Conservation (phyloP, 2,888 invertebrate genomes). For the Cephonodes hylas region DNA sequence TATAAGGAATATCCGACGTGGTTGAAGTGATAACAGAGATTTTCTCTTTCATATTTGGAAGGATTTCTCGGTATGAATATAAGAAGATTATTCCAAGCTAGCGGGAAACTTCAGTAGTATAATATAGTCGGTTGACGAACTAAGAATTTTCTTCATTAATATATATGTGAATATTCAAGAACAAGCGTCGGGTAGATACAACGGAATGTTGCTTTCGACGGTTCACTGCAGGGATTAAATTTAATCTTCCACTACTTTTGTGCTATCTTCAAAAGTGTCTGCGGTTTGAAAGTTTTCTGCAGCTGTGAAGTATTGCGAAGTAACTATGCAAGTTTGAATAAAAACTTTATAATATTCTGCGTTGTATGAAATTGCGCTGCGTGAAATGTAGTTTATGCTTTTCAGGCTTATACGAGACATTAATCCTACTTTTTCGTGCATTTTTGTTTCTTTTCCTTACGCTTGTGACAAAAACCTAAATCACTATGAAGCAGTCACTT, state of each 20-base stretch:
- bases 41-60: too few species aligned
- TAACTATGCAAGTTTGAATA: conserved; percentile 24
- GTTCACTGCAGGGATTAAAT: conserved; percentile 30
- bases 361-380: background rate
- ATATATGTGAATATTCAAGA: background rate
- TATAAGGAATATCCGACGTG: too few species aligned
- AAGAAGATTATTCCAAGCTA: too few species aligned
- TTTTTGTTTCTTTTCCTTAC: too few species aligned
- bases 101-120: background rate
- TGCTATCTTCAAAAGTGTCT: conserved; percentile 17
- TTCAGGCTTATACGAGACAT: background rate
- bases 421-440: background rate
- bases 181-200: conserved; percentile 7
- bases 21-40: too few species aligned
- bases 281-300: conserved; percentile 27
- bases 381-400: background rate
- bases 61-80: too few species aligned
- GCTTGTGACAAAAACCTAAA: too few species aligned
- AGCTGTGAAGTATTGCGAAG: conserved; percentile 18
- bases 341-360: conserved; percentile 21
- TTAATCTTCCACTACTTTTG: conserved; percentile 32
- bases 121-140: background rate
- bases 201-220: conserved; percentile 26
- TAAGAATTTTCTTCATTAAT: conserved; percentile 9
- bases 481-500: too few species aligned